Conservation (phyloP, 1,140 invertebrate genomes). For the Neotoxoptera formosana region DNA sequence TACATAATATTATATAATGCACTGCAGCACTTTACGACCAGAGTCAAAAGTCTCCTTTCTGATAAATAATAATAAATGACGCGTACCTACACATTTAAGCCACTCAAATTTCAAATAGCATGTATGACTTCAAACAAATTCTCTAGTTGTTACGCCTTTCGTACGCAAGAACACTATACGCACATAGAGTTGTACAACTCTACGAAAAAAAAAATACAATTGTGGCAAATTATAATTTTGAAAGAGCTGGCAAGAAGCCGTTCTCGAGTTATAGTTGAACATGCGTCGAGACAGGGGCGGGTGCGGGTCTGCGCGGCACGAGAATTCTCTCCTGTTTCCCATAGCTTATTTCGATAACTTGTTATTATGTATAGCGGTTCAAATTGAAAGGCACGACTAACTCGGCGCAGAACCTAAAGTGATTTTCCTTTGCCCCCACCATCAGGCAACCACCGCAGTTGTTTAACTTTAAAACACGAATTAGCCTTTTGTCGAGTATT, state of each 20-base stretch:
- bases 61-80: not conserved
- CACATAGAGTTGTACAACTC: not conserved
- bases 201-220: not conserved
- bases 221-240: not conserved
- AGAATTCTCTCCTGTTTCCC: not conserved
- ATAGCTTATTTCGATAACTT: not conserved
- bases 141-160: not conserved
- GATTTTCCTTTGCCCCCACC: not conserved
- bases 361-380: not conserved
- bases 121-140: not conserved
- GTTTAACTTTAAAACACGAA: not conserved
- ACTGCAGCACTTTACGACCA: not conserved
- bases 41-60: not conserved
- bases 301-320: not conserved
- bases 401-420: not conserved
- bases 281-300: not conserved
- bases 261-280: not conserved
- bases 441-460: not conserved
- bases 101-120: not conserved
- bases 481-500: not conserved
- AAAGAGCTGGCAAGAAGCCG: not conserved
- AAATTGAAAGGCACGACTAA: not conserved
- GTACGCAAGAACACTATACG: not conserved
- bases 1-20: too few species aligned
- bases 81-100: not conserved